phyloP scores from a whole-genome alignment of 2,888 invertebrate species.

The Tetragonula carbonaria region DNA sequence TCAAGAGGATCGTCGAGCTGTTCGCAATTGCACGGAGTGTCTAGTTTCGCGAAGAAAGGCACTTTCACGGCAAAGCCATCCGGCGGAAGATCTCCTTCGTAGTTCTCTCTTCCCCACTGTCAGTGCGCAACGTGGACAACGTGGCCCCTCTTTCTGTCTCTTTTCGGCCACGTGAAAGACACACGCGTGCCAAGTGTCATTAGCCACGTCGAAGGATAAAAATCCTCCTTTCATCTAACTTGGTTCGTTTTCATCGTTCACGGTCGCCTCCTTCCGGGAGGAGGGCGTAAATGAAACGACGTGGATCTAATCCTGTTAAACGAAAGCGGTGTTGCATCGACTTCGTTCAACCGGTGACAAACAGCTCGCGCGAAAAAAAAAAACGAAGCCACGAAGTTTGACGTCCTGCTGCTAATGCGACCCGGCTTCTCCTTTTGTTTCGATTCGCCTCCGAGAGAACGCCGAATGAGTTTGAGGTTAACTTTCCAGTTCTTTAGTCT shows the following conservation, averaged over 20 bases:
- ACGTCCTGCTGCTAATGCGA: not conserved
- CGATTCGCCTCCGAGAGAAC: too few species aligned
- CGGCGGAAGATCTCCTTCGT: slow-evolving; percentile 15
- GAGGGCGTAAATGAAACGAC: slow-evolving; percentile 18
- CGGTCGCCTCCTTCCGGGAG: not conserved
- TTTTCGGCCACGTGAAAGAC: not conserved
- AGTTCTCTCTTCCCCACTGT: slow-evolving; percentile 1
- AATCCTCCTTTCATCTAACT: slow-evolving; percentile 31
- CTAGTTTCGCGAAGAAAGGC: slow-evolving; percentile 23
- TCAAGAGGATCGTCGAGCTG: slow-evolving; percentile 39
- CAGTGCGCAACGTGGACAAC: slow-evolving; percentile 2
- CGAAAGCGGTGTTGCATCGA: slow-evolving; percentile 33
- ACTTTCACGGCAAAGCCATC: slow-evolving; percentile 38
- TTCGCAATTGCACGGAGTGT: slow-evolving; percentile 25
- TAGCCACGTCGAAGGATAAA: slow-evolving; percentile 38
- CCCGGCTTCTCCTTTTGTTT: not conserved
- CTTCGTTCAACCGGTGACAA: not conserved
- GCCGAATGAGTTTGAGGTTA: too few species aligned
- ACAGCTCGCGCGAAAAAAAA: not conserved
- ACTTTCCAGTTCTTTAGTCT: not conserved
- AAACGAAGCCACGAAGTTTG: not conserved
- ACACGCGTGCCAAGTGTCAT: slow-evolving; percentile 41
- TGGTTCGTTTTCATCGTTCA: slow-evolving; percentile 13
- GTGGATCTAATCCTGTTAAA: slow-evolving; percentile 29
- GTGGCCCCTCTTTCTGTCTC: not conserved